phyloP scores from a whole-genome alignment of 2,797 vertebrate species.

The Lycodopsis pacificus region DNA sequence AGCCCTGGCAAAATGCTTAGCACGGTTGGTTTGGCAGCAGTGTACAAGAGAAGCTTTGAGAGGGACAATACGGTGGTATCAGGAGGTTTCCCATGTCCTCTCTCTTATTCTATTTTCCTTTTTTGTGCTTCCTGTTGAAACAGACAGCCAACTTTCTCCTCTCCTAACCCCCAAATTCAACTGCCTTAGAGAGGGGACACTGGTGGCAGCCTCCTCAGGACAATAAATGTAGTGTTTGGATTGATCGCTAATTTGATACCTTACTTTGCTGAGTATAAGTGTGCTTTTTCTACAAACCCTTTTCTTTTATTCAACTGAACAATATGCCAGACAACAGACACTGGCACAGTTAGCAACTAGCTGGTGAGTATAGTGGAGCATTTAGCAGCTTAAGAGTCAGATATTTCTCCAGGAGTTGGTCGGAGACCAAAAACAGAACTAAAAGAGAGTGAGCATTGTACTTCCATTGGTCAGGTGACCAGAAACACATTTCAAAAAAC shows the following conservation, averaged over 20 bases:
- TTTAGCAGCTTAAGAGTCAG: background rate
- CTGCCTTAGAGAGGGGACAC: constrained; percentile 58
- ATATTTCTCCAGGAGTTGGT: background rate
- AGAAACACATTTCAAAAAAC: background rate
- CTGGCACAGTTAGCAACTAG: background rate
- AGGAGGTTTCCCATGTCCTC: constrained; percentile 72
- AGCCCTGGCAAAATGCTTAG: constrained; percentile 72
- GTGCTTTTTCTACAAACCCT: constrained; percentile 6
- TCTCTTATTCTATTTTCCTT: constrained; percentile 66
- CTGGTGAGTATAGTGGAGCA: background rate
- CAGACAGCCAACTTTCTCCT: constrained; percentile 70
- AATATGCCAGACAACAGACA: background rate
- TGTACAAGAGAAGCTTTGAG: constrained; percentile 80
- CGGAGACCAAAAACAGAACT: constrained; percentile 3
- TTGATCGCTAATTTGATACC: constrained; percentile 49
- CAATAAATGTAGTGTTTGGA: constrained; percentile 70
- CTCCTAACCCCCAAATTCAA: constrained; percentile 54
- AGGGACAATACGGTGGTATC: constrained; percentile 75
- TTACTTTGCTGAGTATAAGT: constrained; percentile 13
- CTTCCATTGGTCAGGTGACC: background rate
- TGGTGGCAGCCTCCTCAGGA: constrained; percentile 68
- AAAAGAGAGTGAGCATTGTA: background rate
- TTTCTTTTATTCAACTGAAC: background rate
- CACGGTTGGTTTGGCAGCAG: constrained; percentile 74
- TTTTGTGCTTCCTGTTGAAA: constrained; percentile 76